Evolutionary conservation across 2,888 invertebrate genomes (phyloP).

Genomic region (Onthophagus sagittarius): DNA sequence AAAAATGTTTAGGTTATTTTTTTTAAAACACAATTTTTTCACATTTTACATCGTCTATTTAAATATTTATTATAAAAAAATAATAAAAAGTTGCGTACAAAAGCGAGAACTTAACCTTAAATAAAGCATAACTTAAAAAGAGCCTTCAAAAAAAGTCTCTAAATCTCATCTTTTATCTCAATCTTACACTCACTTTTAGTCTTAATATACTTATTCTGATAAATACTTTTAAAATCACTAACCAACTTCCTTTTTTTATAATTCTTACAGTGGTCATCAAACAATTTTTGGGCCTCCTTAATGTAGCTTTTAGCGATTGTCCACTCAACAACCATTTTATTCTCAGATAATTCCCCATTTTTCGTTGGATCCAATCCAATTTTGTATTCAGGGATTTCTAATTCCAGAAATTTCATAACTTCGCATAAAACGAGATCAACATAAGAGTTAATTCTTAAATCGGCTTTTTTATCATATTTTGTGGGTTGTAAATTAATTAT

Average conservation of each 20-base stretch:
- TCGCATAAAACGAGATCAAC: conserved; percentile 78
- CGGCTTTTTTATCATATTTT: conserved; percentile 91
- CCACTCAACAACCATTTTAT: conserved; percentile 62
- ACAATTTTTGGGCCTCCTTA: conserved; percentile 59
- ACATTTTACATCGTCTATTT: too few species aligned
- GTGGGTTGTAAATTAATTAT: conserved; percentile 98
- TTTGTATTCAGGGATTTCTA: conserved; percentile 71
- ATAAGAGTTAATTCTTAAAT: conserved; percentile 82
- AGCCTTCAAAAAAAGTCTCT: too few species aligned
- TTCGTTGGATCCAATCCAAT: conserved; percentile 65
- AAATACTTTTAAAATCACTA: background rate
- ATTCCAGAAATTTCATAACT: conserved; percentile 68
- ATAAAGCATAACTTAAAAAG: background rate
- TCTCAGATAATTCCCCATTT: conserved; percentile 44
- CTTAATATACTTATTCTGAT: too few species aligned
- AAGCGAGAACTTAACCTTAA: too few species aligned
- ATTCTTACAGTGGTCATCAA: conserved; percentile 51
- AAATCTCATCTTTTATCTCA: too few species aligned
- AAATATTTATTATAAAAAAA: too few species aligned
- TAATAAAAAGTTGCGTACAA: too few species aligned
- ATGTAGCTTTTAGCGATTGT: conserved; percentile 62
- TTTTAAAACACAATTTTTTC: too few species aligned
- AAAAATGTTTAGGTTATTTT: too few species aligned
- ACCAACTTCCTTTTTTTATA: conserved; percentile 36
- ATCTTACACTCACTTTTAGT: too few species aligned